Conservation (phyloP, 1,140 invertebrate species). For the Temnothorax nylanderi region DNA sequence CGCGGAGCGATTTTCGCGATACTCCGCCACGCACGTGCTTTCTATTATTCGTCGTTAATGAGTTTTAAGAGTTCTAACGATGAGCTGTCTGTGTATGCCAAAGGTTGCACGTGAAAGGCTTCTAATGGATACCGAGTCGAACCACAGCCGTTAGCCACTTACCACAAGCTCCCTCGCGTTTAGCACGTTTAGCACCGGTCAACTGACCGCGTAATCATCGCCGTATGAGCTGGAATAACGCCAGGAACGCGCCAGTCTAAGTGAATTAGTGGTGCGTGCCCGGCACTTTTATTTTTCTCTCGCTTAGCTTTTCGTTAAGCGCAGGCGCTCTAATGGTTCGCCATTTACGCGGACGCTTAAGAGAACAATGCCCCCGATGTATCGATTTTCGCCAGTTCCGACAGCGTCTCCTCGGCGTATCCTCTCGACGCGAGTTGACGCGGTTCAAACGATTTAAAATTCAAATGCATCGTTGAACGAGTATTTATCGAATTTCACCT, state of each 20-base stretch:
- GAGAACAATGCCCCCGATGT: conserved; percentile 62
- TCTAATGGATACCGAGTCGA: conserved; percentile 68
- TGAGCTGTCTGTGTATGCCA: conserved; percentile 58
- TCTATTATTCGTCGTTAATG: conserved; percentile 67
- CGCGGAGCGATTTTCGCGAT: background rate
- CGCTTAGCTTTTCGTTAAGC: conserved; percentile 54
- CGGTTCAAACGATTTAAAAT: conserved; percentile 45
- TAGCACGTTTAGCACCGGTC: conserved; percentile 76
- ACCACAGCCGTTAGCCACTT: conserved; percentile 54
- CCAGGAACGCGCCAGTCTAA: conserved; percentile 67
- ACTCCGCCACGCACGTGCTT: conserved; percentile 39
- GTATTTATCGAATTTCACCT: conserved; percentile 14
- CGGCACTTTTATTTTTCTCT: conserved; percentile 58
- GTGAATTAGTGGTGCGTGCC: conserved; percentile 72
- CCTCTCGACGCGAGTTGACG: conserved; percentile 25
- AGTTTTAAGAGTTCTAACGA: conserved; percentile 52
- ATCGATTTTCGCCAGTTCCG: conserved; percentile 66
- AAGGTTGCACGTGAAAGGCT: conserved; percentile 54
- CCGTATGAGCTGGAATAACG: conserved; percentile 72
- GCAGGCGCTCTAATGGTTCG: conserved; percentile 68
- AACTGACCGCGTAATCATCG: conserved; percentile 74
- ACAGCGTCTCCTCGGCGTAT: background rate
- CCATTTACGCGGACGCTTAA: conserved; percentile 48
- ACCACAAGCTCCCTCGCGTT: conserved; percentile 66
- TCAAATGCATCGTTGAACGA: conserved; percentile 18